phyloP scores from a whole-genome alignment of 2,888 invertebrate genomes.

The Liodrosophila aerea region DNA sequence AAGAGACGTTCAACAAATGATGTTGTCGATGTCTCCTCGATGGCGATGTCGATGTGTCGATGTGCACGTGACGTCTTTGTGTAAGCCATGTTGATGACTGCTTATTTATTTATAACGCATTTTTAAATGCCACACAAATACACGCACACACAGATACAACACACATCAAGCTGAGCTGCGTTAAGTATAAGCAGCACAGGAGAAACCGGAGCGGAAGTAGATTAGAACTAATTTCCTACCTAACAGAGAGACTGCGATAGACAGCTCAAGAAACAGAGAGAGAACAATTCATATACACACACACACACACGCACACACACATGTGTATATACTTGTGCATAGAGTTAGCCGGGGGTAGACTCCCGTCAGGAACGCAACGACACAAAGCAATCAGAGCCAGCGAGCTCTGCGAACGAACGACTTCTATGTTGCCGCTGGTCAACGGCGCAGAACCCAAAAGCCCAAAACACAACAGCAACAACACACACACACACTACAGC shows the following conservation, averaged over 20 bases:
- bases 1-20: conserved; percentile 36
- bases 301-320: conserved; percentile 5
- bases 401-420: conserved; percentile 41
- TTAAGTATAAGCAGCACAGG: conserved; percentile 18
- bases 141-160: conserved; percentile 14
- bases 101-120: conserved; percentile 69
- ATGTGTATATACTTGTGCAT: neutral
- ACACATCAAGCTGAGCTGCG: conserved; percentile 20
- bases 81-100: conserved; percentile 30
- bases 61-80: conserved; percentile 35
- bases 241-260: conserved; percentile 38
- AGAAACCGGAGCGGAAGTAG: conserved; percentile 59
- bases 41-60: conserved; percentile 7
- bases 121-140: conserved; percentile 50
- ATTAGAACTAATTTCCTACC: conserved; percentile 74
- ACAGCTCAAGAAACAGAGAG: conserved; percentile 11
- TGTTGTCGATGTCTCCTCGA: conserved; percentile 8
- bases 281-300: conserved; percentile 25
- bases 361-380: conserved; percentile 42
- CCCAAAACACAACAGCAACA: conserved; percentile 36
- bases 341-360: conserved; percentile 4
- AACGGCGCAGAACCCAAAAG: conserved; percentile 61
- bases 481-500: conserved; percentile 38
- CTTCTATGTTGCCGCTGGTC: conserved; percentile 44
- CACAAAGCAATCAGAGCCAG: conserved; percentile 69